Conservation (phyloP, 1,140 invertebrate species). For the Homarus americanus region DNA sequence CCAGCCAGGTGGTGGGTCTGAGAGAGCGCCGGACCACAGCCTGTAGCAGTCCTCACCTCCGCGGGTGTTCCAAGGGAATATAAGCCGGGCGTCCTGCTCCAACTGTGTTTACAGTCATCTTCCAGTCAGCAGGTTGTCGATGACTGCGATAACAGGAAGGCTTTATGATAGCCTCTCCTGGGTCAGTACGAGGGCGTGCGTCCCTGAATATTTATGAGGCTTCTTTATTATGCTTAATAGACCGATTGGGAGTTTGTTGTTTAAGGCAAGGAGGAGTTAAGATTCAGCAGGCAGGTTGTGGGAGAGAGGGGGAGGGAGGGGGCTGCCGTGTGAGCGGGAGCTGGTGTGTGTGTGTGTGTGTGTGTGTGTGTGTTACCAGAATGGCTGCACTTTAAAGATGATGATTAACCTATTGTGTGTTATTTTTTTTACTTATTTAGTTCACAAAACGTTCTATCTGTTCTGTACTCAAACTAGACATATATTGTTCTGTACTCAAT, state of each 20-base stretch:
- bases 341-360: no score
- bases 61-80: neutral
- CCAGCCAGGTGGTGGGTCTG: no score
- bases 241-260: neutral
- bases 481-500: no score
- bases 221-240: constrained; percentile 37
- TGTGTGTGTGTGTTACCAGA: no score
- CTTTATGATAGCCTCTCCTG: constrained; percentile 22
- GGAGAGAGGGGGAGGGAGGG: neutral
- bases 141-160: constrained; percentile 2
- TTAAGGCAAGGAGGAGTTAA: neutral
- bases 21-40: neutral
- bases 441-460: no score
- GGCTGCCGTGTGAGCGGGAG: neutral
- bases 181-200: neutral
- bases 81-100: neutral
- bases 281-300: neutral
- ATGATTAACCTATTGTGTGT: no score
- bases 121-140: constrained; percentile 40
- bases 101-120: constrained; percentile 4
- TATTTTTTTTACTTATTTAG: no score
- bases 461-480: no score
- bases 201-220: constrained; percentile 16
- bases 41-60: neutral
- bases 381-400: no score